phyloP scores from a whole-genome alignment of 2,888 invertebrate species.

The Augochlorella aurata region DNA sequence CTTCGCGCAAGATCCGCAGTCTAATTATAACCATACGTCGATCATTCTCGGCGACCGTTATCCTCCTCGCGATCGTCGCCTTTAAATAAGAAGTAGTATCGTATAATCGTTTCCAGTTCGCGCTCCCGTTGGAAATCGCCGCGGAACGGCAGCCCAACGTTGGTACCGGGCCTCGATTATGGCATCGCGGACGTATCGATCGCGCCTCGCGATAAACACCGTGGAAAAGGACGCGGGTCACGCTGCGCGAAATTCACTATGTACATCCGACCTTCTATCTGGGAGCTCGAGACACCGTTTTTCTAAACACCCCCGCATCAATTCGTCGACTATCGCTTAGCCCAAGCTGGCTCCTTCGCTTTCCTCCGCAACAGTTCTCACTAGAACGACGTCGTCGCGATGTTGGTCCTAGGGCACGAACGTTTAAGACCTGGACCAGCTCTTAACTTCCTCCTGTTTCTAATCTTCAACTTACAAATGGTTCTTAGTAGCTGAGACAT shows the following conservation, averaged over 20 bases:
- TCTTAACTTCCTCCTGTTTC: not conserved
- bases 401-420: not conserved
- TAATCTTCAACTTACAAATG: not conserved
- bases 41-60: constrained; percentile 9
- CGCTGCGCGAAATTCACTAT: constrained; percentile 32
- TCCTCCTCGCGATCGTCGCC: constrained; percentile 26
- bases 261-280: constrained; percentile 21
- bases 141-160: not conserved
- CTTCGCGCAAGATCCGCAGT: constrained; percentile 1
- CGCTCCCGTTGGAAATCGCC: constrained; percentile 1
- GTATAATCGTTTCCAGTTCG: constrained; percentile 21
- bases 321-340: not conserved
- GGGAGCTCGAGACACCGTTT: not conserved
- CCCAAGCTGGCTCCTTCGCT: not conserved
- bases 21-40: constrained; percentile 4
- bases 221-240: not conserved
- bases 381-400: not conserved
- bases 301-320: not conserved
- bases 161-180: not conserved
- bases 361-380: not conserved
- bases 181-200: constrained; percentile 13
- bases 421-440: not conserved
- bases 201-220: constrained; percentile 11
- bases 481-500: not conserved
- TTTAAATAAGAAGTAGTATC: constrained; percentile 44